Evolutionary conservation across 2,888 invertebrate species (phyloP).

Genomic region (Odiellus spinosus): DNA sequence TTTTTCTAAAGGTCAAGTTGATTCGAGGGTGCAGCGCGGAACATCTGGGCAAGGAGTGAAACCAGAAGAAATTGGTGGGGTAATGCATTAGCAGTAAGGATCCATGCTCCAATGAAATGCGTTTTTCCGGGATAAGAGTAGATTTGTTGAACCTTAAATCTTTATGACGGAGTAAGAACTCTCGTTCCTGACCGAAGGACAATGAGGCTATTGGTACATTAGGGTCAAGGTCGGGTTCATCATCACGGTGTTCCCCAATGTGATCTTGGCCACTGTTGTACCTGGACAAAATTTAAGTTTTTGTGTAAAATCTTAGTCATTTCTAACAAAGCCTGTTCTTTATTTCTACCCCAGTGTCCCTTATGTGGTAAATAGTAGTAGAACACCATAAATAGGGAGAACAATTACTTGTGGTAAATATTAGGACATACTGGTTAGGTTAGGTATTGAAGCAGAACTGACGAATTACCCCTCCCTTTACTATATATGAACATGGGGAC

Average conservation of each 20-base stretch:
- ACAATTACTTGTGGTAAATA: too few species aligned
- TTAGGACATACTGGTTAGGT: too few species aligned
- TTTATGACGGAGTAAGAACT: conserved; percentile 47
- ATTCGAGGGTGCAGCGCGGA: conserved; percentile 40
- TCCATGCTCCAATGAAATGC: conserved; percentile 41
- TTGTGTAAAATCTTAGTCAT: too few species aligned
- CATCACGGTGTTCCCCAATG: conserved; percentile 54
- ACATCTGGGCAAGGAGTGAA: conserved; percentile 50
- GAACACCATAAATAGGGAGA: too few species aligned
- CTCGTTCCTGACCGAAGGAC: conserved; percentile 45
- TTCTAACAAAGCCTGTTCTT: too few species aligned
- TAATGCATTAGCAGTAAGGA: conserved; percentile 51
- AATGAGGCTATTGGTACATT: conserved; percentile 48
- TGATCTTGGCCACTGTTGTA: conserved; percentile 50
- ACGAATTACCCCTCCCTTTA: too few species aligned
- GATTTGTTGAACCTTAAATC: conserved; percentile 35
- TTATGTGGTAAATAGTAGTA: too few species aligned
- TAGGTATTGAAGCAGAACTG: too few species aligned
- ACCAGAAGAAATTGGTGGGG: conserved; percentile 53
- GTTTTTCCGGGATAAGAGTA: neutral
- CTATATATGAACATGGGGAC: too few species aligned
- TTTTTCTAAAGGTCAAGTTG: conserved; percentile 45
- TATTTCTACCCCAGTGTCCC: too few species aligned
- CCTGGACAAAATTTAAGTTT: conserved; percentile 35
- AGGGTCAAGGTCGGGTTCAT: conserved; percentile 47